These are phyloP conservation scores for Heteromurus nitidus DNA, from an alignment of 2,888 invertebrate genomes.

Conservation along the genomic window DNA sequence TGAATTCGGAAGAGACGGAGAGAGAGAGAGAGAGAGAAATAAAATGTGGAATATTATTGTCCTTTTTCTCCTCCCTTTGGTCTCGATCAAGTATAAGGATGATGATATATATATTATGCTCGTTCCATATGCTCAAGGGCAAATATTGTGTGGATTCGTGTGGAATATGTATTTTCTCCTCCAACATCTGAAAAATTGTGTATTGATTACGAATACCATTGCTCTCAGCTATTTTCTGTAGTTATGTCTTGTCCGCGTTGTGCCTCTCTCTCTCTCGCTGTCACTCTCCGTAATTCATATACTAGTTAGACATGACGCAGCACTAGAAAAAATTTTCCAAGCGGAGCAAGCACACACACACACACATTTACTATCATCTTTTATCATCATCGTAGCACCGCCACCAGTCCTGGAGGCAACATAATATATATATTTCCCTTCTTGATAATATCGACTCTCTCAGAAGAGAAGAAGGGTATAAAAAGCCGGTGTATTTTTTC, in stretches of 20 bases:
- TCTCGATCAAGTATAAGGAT: not conserved
- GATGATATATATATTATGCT: too few species aligned
- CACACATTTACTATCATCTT: too few species aligned
- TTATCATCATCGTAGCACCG: too few species aligned
- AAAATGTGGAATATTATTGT: conserved; percentile 47
- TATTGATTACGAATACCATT: conserved; percentile 57
- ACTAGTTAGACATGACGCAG: not conserved
- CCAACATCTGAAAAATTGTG: conserved; percentile 17
- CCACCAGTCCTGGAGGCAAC: too few species aligned
- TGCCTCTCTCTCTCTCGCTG: conserved; percentile 5
- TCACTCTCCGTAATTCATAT: not conserved
- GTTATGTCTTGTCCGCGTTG: conserved; percentile 44
- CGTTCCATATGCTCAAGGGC: not conserved
- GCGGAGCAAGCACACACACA: too few species aligned
- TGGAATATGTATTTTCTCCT: conserved; percentile 14
- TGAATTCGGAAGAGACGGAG: conserved; percentile 28
- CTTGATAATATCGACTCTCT: not conserved
- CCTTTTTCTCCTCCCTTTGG: conserved; percentile 27
- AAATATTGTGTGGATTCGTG: not conserved
- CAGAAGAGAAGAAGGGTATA: too few species aligned
- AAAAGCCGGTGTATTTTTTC: too few species aligned
- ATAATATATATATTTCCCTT: not conserved
- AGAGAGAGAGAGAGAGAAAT: not conserved
- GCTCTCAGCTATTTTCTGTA: conserved; percentile 2
- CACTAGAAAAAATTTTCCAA: too few species aligned